Conservation (phyloP, 2,888 invertebrate species). For the Xestia c-nigrum region DNA sequence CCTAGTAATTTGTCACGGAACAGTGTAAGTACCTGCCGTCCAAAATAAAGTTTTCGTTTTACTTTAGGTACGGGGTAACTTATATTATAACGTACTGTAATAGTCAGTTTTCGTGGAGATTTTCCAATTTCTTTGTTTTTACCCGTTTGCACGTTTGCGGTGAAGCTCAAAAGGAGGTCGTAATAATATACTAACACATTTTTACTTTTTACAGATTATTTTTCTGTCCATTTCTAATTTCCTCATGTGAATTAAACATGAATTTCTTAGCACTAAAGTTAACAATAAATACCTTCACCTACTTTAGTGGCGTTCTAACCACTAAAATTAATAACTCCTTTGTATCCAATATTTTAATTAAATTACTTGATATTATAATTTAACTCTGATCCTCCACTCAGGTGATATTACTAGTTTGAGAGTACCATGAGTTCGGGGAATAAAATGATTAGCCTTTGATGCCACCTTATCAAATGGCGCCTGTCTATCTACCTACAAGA, state of each 20-base stretch:
- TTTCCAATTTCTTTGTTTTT: constrained; percentile 26
- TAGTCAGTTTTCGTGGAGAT: too few relatives aligned
- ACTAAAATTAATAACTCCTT: constrained; percentile 18
- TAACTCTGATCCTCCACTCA: not conserved
- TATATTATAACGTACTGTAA: too few relatives aligned
- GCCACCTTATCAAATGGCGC: constrained; percentile 8
- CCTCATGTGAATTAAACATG: too few relatives aligned
- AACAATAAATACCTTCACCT: constrained; percentile 18
- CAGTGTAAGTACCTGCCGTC: not conserved
- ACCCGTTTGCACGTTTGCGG: not conserved
- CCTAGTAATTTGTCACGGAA: constrained; percentile 48
- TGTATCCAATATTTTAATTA: constrained; percentile 13
- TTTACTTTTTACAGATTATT: too few relatives aligned
- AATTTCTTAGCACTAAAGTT: not conserved
- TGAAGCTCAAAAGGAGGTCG: not conserved
- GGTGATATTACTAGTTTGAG: constrained; percentile 8
- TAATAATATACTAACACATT: not conserved
- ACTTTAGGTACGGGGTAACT: not conserved
- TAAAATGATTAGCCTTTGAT: constrained; percentile 32
- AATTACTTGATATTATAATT: constrained; percentile 7
- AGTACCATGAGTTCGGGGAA: not conserved
- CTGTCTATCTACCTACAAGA: not conserved
- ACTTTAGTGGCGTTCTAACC: constrained; percentile 2
- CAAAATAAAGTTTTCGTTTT: not conserved
- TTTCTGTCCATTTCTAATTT: too few relatives aligned